phyloP scores from a whole-genome alignment of 1,140 invertebrate species.

The Tetramorium simillimum region DNA sequence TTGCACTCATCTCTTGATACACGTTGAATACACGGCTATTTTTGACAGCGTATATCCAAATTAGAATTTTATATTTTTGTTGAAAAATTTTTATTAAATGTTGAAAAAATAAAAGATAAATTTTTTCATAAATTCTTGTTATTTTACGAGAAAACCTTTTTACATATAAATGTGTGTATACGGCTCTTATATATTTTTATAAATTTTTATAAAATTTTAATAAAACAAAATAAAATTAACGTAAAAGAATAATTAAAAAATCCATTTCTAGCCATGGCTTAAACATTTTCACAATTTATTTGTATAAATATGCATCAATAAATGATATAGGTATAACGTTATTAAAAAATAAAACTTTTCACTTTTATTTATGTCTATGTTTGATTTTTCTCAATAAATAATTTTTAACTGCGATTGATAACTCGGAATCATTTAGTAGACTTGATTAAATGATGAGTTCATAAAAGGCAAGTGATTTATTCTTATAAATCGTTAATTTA shows the following conservation, averaged over 20 bases:
- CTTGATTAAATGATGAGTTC: not conserved
- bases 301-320: not conserved
- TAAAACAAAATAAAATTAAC: not conserved
- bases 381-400: not conserved
- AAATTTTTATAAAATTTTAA: no score
- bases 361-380: not conserved
- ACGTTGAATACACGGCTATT: not conserved
- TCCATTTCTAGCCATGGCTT: not conserved
- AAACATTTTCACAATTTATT: not conserved
- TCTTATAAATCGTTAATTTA: not conserved
- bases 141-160: not conserved
- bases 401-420: not conserved
- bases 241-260: not conserved
- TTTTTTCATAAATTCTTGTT: not conserved
- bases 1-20: not conserved
- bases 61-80: not conserved
- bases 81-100: not conserved
- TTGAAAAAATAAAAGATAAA: no score
- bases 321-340: not conserved
- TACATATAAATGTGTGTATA: not conserved
- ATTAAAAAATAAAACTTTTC: not conserved
- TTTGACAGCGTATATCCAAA: not conserved
- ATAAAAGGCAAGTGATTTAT: not conserved
- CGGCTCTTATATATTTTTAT: not conserved
- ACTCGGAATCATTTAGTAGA: not conserved